Evolutionary conservation across 2,888 invertebrate species (phyloP).

Genomic region (Bellardia pandia): DNA sequence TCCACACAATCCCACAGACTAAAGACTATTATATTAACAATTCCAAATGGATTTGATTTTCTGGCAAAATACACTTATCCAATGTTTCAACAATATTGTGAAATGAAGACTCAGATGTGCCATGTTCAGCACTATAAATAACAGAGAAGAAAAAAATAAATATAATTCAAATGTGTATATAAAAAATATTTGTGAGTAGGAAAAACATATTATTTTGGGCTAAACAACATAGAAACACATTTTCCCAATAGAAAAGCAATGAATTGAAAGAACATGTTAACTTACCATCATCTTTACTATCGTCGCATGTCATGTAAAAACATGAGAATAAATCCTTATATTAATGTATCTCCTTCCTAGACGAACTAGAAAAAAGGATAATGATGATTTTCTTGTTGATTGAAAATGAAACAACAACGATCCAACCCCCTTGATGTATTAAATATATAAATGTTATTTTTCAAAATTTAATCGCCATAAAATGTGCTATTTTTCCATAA

Average conservation of each 20-base stretch:
- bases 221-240: neutral
- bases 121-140: constrained; percentile 39
- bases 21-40: constrained; percentile 35
- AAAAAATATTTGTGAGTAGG: neutral
- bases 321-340: constrained; percentile 8
- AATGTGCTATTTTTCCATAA: neutral
- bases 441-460: neutral
- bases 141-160: neutral
- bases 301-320: neutral
- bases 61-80: neutral
- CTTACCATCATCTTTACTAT: constrained; percentile 2
- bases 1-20: neutral
- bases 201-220: neutral
- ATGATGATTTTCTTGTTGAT: constrained; percentile 9
- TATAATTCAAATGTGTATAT: constrained; percentile 3
- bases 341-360: neutral
- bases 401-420: constrained; percentile 9
- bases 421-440: neutral
- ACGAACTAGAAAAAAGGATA: neutral
- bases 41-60: constrained; percentile 4
- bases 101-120: constrained; percentile 40
- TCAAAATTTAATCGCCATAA: neutral
- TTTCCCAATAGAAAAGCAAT: neutral
- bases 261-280: neutral
- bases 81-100: constrained; percentile 28